Base-by-base conservation (phyloP, 2,888 invertebrate genomes). In the Chloroclysta siterata region DNA sequence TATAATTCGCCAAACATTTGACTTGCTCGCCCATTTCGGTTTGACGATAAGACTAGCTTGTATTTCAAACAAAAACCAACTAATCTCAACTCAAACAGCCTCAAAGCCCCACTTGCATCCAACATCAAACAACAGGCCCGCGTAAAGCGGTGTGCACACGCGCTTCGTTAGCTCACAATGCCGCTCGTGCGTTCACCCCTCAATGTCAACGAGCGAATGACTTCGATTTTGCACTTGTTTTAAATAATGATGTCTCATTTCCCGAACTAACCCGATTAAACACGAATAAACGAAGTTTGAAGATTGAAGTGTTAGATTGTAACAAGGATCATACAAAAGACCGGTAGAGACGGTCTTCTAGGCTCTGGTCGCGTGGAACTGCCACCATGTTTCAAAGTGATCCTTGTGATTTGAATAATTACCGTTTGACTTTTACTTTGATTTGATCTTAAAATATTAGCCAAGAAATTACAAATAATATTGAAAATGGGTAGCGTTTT, bases 111-210 rank as follows among this genome's bases (percentile, higher is more conserved):
- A 8, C 48, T 52, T 55, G 50, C 56, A 56, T 56, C 46, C 54
- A 51, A 58, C 53, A 55, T 63, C 63, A 61, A 55, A 63, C 63
- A 57, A 39, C 56, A 29, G 52, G 47, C 7, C 41, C 42, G 51
- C 33, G 52, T 61, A 61, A 63, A 63, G 53, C 60, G 51, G 51
- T 28, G 60, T 57, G 56, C 60, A 53, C 60, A 63, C 65, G 48
- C 61, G 68, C 70, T 68, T 71, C 65, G 70, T 71, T 68, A 70
- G 39, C 47, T 51, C 70, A 60, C 54, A 63, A 63, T 64, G 55
- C 51, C 57, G 48, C 54, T 59, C 62, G 60, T 60, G 68, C 70
- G 58, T 60, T n/a, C 64, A 48, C 66, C 69, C 69, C 65, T 62
- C 63, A 65, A 57, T 65, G 66, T 63, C 68, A 66, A 63, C 55